Evolutionary conservation across 2,888 invertebrate species (phyloP).

Genomic region (Metellina segmentata): DNA sequence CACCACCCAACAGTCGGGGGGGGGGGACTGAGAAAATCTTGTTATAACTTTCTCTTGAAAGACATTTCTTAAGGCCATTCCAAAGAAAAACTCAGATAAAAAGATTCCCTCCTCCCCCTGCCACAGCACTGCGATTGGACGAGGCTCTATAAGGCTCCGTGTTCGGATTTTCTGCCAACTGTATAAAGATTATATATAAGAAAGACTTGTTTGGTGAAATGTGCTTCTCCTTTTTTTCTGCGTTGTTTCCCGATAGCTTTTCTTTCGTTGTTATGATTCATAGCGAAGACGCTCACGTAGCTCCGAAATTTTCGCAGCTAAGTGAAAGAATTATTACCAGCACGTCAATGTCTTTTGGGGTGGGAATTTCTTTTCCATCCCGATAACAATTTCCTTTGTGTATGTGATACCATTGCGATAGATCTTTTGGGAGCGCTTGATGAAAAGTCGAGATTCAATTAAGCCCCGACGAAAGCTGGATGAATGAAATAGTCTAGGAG

Average conservation of each 20-base stretch:
- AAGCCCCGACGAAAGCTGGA: background rate
- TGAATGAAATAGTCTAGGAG: no score
- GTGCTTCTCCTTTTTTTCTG: constrained; percentile 4
- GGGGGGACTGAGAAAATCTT: constrained; percentile 42
- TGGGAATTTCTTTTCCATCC: constrained; percentile 4
- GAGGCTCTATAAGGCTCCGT: constrained; percentile 20
- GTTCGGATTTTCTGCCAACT: constrained; percentile 34
- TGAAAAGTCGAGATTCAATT: background rate
- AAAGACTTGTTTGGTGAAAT: constrained; percentile 25
- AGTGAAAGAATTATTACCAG: constrained; percentile 61
- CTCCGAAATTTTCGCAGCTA: constrained; percentile 55
- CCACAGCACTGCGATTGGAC: constrained; percentile 23
- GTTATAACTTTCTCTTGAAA: constrained; percentile 67
- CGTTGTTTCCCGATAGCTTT: background rate
- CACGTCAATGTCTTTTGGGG: constrained; percentile 20
- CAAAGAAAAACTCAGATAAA: constrained; percentile 41
- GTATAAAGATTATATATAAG: constrained; percentile 41
- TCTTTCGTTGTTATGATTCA: constrained; percentile 25
- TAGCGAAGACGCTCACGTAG: constrained; percentile 36
- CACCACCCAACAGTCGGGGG: background rate
- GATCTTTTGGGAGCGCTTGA: background rate
- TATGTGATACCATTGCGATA: background rate
- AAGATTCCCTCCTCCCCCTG: constrained; percentile 8
- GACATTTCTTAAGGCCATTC: constrained; percentile 53
- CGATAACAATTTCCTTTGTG: background rate